Base-by-base conservation (phyloP, 1,140 invertebrate genomes). In the Zaprionus camerounensis region DNA sequence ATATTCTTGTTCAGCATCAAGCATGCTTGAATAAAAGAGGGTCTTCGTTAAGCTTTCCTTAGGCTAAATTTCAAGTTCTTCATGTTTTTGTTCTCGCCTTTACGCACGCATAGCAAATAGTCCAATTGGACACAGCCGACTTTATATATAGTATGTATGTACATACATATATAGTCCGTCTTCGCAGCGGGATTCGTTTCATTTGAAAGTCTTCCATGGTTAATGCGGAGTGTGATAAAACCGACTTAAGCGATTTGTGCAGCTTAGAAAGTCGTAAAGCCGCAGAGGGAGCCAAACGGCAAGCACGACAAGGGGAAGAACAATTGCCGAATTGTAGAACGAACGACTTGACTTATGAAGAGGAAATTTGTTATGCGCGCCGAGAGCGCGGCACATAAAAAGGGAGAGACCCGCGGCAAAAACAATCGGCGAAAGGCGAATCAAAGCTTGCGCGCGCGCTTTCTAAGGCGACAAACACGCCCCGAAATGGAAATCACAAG, bases 201-300 rank as follows among this genome's bases (percentile, higher is more conserved):
- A 24, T 36, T 34, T 49, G n/a, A 24, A 28, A 71, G 66, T 41
- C 59, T 75, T 63, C 41, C 34, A 34, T 61, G 53, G 46, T 24
- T 69, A 64, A 71, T 75, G 57, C 53, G 20, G 20, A 51, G 59
- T 71, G 72, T 71, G 72, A 71, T 75, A 75, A 75, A 75, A 64
- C 31, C 59, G 59, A 64, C 58, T 75, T 71, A 71, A 64, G 44
- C 72, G 59, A 75, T 75, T 75, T 75, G 59, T 75, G 72, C 53
- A 75, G 72, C 72, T 75, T 75, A 71, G 51, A 71, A 71, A 64
- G 67, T 75, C 72, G 67, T 75, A 75, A 75, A 75, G 36, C n/a
- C 57, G 34, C 36, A 36, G 46, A 41, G 36, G 22, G 41, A 46
- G n/a, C 36, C 36, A 34, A 34, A 34, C 31, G 9, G 12, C 36